phyloP scores from a whole-genome alignment of 2,797 vertebrate genomes.

The Darevskia mixta region DNA sequence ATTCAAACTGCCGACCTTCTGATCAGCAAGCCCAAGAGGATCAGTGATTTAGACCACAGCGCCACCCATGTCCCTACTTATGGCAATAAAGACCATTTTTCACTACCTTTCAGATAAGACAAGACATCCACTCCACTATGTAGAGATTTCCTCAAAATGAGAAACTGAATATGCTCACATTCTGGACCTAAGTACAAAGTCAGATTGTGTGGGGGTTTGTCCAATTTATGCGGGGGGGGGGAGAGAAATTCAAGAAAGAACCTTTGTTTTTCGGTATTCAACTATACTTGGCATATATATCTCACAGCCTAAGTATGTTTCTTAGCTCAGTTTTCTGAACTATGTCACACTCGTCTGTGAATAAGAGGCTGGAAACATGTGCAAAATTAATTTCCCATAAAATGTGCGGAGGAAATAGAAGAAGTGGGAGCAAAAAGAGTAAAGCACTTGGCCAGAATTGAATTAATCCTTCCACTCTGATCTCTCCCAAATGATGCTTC shows the following conservation, averaged over 20 bases:
- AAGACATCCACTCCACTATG: not conserved
- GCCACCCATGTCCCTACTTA: too few relatives aligned
- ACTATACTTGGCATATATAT: not conserved
- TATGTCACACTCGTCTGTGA: not conserved
- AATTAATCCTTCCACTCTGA: not conserved
- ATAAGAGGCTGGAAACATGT: conserved; percentile 35
- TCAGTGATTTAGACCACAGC: too few relatives aligned
- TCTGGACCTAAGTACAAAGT: not conserved
- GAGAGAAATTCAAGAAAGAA: not conserved
- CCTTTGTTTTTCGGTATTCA: conserved; percentile 27
- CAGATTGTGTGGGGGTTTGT: not conserved
- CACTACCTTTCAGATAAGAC: not conserved
- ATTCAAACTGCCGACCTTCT: too few relatives aligned
- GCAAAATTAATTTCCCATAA: not conserved
- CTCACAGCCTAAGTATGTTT: not conserved
- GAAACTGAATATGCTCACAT: not conserved
- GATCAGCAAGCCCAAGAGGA: too few relatives aligned
- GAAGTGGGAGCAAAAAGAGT: not conserved
- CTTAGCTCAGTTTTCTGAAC: conserved; percentile 13
- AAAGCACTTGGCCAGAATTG: not conserved
- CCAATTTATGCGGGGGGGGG: not conserved
- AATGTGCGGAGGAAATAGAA: not conserved
- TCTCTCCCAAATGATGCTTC: conserved; percentile 37
- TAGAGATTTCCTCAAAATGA: not conserved
- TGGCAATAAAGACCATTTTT: not conserved